A percentile compares a stretch with the other conserved stretches of the same genome.
Conservation (phyloP, 1,140 invertebrate species). For the Leptinotarsa undecemlineata region DNA sequence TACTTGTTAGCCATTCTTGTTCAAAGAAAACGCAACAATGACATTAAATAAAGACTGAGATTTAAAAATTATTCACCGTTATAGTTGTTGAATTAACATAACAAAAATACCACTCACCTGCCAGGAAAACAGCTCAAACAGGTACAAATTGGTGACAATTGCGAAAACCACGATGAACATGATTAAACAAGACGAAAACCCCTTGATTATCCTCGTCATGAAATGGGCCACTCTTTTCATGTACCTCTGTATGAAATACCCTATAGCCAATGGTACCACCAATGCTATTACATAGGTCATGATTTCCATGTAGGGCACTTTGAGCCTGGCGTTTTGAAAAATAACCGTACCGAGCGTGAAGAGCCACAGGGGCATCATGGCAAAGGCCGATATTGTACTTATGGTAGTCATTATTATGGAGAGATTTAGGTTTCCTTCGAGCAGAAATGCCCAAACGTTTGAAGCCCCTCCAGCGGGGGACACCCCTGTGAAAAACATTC, state of each 20-base stretch:
- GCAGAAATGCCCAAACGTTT: slow-evolving; percentile 91
- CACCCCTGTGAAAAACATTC: slow-evolving; percentile 90
- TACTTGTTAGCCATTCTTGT: no score
- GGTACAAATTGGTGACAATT: slow-evolving; percentile 85
- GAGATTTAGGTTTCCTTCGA: slow-evolving; percentile 87
- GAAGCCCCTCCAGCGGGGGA: slow-evolving; percentile 91
- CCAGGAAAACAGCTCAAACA: slow-evolving; percentile 89
- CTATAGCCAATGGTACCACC: slow-evolving; percentile 82
- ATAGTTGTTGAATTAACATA: no score
- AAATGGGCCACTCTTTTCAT: slow-evolving; percentile 68
- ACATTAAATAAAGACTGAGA: no score
- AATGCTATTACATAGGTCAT: slow-evolving; percentile 74
- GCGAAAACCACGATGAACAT: slow-evolving; percentile 93
- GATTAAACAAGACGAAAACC: slow-evolving; percentile 81
- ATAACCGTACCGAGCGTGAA: slow-evolving; percentile 80
- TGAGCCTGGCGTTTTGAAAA: slow-evolving; percentile 59
- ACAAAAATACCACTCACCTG: slow-evolving; percentile 63
- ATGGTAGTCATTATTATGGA: slow-evolving; percentile 93
- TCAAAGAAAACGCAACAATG: no score
- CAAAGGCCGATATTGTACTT: slow-evolving; percentile 58
- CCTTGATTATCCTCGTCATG: slow-evolving; percentile 81
- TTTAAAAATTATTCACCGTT: no score
- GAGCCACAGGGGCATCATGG: slow-evolving; percentile 93
- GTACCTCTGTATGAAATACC: slow-evolving; percentile 74
- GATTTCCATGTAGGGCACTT: slow-evolving; percentile 82